These are phyloP conservation scores for Drosophila auraria DNA, from an alignment of 1,140 invertebrate genomes.

Conservation along the genomic window DNA sequence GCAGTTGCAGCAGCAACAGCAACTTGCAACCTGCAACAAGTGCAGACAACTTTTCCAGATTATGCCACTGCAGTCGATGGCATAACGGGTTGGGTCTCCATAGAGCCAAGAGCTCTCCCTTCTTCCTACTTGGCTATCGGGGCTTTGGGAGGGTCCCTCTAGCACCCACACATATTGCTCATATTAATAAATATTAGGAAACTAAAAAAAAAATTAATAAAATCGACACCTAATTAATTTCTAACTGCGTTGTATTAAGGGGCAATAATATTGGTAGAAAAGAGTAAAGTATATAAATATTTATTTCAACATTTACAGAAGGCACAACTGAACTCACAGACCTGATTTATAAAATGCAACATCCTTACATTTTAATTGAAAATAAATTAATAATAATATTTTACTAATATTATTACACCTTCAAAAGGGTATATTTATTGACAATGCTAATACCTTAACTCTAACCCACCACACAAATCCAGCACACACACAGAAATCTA, in stretches of 20 bases:
- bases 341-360: too few relatives aligned
- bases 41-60: slow-evolving; percentile 60
- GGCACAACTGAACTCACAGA: too few relatives aligned
- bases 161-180: neutral
- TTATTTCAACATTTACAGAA: neutral
- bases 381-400: too few relatives aligned
- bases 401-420: too few relatives aligned
- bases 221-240: neutral
- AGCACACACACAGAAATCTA: neutral
- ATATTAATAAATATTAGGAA: neutral
- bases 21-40: slow-evolving; percentile 62
- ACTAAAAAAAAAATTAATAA: too few relatives aligned
- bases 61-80: slow-evolving; percentile 39
- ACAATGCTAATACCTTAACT: neutral
- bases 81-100: slow-evolving; percentile 45
- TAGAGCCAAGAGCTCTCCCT: slow-evolving; percentile 12
- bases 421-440: neutral
- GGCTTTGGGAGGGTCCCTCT: slow-evolving; percentile 7
- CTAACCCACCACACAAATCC: neutral
- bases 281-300: too few relatives aligned
- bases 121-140: neutral
- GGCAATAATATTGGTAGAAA: neutral
- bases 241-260: neutral
- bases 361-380: too few relatives aligned
- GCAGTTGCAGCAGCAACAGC: slow-evolving; percentile 24